Base-by-base conservation (phyloP, 2,888 invertebrate species). In the Apotomis capreana region DNA sequence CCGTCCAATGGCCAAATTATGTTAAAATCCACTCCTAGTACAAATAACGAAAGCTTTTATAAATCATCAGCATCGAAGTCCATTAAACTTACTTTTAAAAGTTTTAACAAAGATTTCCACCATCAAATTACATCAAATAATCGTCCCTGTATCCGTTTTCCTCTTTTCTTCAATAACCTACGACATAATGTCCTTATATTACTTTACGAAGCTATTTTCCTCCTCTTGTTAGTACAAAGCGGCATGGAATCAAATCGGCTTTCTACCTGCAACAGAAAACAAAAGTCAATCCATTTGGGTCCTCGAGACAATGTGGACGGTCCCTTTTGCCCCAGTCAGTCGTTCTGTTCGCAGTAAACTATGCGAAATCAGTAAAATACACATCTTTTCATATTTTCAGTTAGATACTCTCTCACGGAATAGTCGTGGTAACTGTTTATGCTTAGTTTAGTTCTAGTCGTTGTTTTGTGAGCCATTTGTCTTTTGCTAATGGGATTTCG, bases 271-370 rank as follows among this genome's bases (percentile, higher is more conserved):
- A 5, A 46, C 13, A 37, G 58, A 68, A 62, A 63, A 63, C 68
- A 59, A 68, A 68, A 72, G 68, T 72, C 72, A 68, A 72, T 72
- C 68, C 68, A 72, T 72, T 72, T 72, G 58, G 52, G 58, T 52
- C 57, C 55, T 57, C 36, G 61, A 62, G 67, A 68, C 72, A 72
- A 59, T 68, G 57, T 68, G 54, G 54, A 46, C 58, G 62, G 40
- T 57, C 57, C 71, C 69, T 70, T 64, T 37, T 59, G 59, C 54
- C 10, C 15, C 51, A 69, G 49, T 55, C 52, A n/a, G 37, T 55
- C 40, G 26, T 68, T 51, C 3, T 15, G 46, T 37, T 10, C 15
- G 13, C 57, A 67, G 61, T 67, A 44, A 26, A 65, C 8, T 1
- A 15, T 5, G 5, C 5, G 12, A 55, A 26, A 64, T 4, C 46